A percentile compares a stretch with the other conserved stretches of the same genome.
Conservation (phyloP, 2,888 invertebrate species). For the Trypoxylon attenuatum region DNA sequence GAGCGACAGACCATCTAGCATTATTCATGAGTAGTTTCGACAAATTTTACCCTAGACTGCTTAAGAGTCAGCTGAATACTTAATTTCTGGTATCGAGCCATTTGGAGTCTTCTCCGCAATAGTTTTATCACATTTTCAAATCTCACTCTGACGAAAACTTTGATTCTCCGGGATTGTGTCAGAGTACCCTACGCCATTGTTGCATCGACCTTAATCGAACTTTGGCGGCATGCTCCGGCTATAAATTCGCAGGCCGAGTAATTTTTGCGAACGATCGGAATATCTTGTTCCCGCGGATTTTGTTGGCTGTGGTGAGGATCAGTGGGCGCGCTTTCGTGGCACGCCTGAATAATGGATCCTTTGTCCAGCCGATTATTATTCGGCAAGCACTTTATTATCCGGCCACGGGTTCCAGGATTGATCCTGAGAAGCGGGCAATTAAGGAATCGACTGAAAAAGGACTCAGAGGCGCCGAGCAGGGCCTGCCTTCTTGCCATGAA, state of each 20-base stretch:
- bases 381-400: slow-evolving; percentile 31
- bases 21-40: too few relatives aligned
- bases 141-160: too few relatives aligned
- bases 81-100: too few relatives aligned
- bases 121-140: too few relatives aligned
- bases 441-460: slow-evolving; percentile 62
- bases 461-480: slow-evolving; percentile 27
- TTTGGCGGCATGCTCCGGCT: neutral
- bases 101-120: too few relatives aligned
- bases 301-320: slow-evolving; percentile 26
- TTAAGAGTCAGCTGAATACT: too few relatives aligned
- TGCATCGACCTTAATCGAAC: slow-evolving; percentile 13
- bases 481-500: slow-evolving; percentile 57
- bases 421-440: slow-evolving; percentile 69
- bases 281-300: slow-evolving; percentile 30
- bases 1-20: too few relatives aligned
- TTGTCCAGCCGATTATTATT: slow-evolving; percentile 32
- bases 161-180: too few relatives aligned
- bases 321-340: slow-evolving; percentile 5
- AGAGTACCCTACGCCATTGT: slow-evolving; percentile 23
- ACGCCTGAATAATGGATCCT: slow-evolving; percentile 34
- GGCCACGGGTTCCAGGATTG: slow-evolving; percentile 17
- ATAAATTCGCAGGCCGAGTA: slow-evolving; percentile 20
- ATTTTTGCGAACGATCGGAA: slow-evolving; percentile 23
- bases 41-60: too few relatives aligned